Percentiles rank a stretch among this genome's conserved stretches.
phyloP scores from a whole-genome alignment of 2,113 vertebrate genomes.

The Cavia aperea region DNA sequence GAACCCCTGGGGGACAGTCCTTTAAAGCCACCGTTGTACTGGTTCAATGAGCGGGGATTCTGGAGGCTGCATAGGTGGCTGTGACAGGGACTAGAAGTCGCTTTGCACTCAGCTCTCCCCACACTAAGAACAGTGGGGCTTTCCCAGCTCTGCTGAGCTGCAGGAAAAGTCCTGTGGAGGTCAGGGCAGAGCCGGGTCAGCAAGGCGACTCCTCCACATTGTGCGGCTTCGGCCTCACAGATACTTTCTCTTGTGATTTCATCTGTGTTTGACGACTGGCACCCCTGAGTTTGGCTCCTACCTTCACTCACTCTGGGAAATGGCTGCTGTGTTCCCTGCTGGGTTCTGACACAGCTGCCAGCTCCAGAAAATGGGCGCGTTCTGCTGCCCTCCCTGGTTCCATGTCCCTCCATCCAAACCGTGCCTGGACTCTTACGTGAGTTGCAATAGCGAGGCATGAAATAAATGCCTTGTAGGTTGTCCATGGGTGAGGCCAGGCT shows the following conservation, averaged over 20 bases:
- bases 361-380: neutral
- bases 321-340: neutral
- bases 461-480: neutral
- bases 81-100: neutral
- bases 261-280: neutral
- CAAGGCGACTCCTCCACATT: no score
- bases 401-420: neutral
- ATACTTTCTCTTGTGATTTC: neutral
- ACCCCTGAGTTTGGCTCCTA: no score
- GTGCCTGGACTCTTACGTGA: neutral
- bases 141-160: no score
- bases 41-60: no score
- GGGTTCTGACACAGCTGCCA: accelerated
- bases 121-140: accelerated
- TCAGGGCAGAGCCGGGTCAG: neutral
- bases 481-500: neutral
- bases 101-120: neutral
- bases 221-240: neutral
- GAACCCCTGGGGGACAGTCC: no score
- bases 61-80: neutral
- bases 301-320: neutral
- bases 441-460: neutral
- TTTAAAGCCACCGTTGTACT: neutral
- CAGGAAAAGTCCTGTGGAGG: accelerated
- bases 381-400: neutral